Percentiles rank a stretch among this genome's conserved stretches.
Conservation (phyloP, 2,113 vertebrate genomes). For the Tamias sibiricus region DNA sequence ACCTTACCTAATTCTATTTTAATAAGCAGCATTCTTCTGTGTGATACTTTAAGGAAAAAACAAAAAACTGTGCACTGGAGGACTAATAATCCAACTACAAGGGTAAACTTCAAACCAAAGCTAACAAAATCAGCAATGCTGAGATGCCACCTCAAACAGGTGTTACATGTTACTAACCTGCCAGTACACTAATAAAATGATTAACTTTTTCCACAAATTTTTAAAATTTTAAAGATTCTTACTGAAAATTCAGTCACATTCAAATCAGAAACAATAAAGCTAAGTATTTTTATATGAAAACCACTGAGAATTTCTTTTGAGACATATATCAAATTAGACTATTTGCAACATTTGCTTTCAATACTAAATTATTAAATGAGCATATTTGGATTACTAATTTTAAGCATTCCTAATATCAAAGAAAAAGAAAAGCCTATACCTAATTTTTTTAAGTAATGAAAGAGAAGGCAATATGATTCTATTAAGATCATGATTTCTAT, state of each 20-base stretch:
- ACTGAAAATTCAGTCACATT: constrained; percentile 33
- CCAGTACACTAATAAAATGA: neutral
- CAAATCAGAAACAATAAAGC: constrained; percentile 31
- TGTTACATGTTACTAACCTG: neutral
- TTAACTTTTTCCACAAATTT: neutral
- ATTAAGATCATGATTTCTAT: neutral
- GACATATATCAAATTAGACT: constrained; percentile 12
- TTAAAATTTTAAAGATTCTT: constrained; percentile 13
- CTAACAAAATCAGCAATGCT: neutral
- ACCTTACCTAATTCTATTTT: constrained; percentile 4
- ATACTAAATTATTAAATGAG: constrained; percentile 34
- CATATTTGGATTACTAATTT: neutral
- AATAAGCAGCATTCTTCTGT: neutral
- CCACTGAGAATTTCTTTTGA: neutral
- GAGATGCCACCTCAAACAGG: neutral
- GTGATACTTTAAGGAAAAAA: neutral
- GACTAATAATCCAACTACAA: neutral
- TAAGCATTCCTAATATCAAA: constrained; percentile 41
- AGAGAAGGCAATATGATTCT: neutral
- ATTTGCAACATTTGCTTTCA: neutral
- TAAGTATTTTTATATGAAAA: constrained; percentile 14
- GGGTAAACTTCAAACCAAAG: constrained; percentile 57
- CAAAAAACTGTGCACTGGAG: neutral
- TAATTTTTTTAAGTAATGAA: constrained; percentile 47
- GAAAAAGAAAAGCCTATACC: neutral